A percentile compares a stretch with the other conserved stretches of the same genome.
phyloP scores from a whole-genome alignment of 2,888 invertebrate genomes.

The Neria commutata region DNA sequence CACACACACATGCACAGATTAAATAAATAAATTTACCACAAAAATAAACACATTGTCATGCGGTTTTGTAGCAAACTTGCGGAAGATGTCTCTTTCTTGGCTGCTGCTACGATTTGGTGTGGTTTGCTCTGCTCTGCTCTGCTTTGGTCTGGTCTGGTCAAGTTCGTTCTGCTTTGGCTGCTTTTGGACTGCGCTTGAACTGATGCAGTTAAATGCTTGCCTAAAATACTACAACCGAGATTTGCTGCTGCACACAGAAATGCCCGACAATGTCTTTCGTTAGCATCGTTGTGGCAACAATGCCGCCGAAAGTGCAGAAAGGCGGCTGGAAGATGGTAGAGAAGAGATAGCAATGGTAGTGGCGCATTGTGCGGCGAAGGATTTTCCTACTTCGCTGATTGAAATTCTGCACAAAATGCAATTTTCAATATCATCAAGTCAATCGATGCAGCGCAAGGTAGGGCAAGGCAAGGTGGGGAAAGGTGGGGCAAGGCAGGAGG shows the following conservation, averaged over 20 bases:
- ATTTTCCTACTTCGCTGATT: constrained; percentile 5
- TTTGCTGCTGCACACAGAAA: not conserved
- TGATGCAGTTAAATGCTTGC: not conserved
- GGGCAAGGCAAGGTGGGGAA: too few species aligned
- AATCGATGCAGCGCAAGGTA: too few species aligned
- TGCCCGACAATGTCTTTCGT: not conserved
- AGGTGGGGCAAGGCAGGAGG: too few species aligned
- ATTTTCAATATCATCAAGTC: constrained; percentile 10
- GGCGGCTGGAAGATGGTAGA: too few species aligned
- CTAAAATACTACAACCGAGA: not conserved
- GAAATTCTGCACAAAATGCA: constrained; percentile 14
- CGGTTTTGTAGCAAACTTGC: not conserved
- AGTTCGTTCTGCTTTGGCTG: not conserved
- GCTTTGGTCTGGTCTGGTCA: not conserved
- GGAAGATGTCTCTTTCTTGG: too few species aligned
- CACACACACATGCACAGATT: too few species aligned
- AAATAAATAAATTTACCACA: not conserved
- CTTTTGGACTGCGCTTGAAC: not conserved
- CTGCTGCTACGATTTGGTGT: too few species aligned
- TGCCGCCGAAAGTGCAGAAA: too few species aligned
- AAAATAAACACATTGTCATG: not conserved
- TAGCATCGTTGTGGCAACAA: not conserved
- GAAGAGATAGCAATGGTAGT: too few species aligned
- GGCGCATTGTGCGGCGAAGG: too few species aligned
- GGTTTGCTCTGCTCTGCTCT: too few species aligned